Evolutionary conservation across 2,113 vertebrate genomes (phyloP).

Genomic region (Marcusenius ussheri): DNA sequence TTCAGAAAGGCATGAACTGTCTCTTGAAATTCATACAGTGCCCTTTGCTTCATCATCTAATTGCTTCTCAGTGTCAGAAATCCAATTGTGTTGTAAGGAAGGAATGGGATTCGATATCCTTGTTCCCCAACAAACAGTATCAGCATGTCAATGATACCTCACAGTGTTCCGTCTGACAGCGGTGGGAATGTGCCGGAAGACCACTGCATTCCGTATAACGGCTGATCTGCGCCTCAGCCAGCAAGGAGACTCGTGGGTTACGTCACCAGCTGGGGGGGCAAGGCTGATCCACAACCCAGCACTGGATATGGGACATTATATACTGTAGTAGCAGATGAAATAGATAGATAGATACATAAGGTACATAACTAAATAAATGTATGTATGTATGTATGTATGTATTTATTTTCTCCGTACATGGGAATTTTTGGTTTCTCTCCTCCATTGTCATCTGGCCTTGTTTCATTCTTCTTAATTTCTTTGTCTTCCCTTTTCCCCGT

Average conservation of each 20-base stretch:
- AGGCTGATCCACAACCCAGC: not conserved
- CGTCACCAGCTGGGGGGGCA: not conserved
- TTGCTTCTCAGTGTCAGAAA: constrained; percentile 25
- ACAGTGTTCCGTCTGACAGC: constrained; percentile 29
- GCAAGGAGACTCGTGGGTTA: not conserved
- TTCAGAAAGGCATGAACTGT: constrained; percentile 5
- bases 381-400: too few relatives aligned
- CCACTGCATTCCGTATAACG: not conserved
- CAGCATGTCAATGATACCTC: constrained; percentile 28
- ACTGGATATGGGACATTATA: not conserved
- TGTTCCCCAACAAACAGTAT: constrained; percentile 26
- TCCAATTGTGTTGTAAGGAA: constrained; percentile 12
- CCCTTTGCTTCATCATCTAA: constrained; percentile 28
- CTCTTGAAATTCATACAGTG: constrained; percentile 24
- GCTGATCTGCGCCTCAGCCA: not conserved
- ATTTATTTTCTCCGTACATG: not conserved
- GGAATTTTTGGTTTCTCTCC: not conserved
- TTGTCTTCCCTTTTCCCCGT: not conserved
- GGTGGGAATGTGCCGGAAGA: constrained; percentile 25
- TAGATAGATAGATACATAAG: not conserved
- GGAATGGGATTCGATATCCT: constrained; percentile 9
- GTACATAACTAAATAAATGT: too few relatives aligned
- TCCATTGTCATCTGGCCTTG: not conserved
- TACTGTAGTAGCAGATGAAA: not conserved
- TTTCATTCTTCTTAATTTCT: not conserved